phyloP scores from a whole-genome alignment of 2,888 invertebrate species.

The Colostygia pectinataria region DNA sequence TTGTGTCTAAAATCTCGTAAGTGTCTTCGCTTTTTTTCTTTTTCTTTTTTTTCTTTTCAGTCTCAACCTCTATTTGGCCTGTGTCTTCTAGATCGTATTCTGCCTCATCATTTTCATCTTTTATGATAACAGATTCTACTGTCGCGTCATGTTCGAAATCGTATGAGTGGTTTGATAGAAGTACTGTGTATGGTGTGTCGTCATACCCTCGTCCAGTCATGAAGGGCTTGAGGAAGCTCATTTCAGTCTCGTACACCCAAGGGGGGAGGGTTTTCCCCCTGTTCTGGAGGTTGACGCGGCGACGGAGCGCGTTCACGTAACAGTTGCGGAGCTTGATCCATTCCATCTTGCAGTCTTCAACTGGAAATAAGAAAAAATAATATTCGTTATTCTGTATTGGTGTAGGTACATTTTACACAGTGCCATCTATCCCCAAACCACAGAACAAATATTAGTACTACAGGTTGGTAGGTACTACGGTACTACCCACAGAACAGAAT shows the following conservation, averaged over 20 bases:
- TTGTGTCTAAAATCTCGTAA: background rate
- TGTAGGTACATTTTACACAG: no score
- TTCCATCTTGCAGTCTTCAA: slow-evolving; percentile 15
- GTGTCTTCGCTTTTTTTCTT: background rate
- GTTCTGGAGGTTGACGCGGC: slow-evolving; percentile 1
- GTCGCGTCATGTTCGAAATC: background rate
- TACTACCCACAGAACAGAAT: no score
- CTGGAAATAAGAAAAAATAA: slow-evolving; percentile 21
- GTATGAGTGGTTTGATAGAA: background rate
- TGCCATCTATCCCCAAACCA: no score
- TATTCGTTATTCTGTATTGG: no score
- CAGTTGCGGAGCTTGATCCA: slow-evolving; percentile 21
- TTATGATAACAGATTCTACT: background rate
- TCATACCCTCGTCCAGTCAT: slow-evolving; percentile 3
- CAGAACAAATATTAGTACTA: no score
- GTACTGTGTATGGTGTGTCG: slow-evolving; percentile 1
- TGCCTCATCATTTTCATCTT: no score
- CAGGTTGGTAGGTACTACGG: no score
- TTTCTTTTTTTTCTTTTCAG: background rate
- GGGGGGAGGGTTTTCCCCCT: slow-evolving; percentile 5
- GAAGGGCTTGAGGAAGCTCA: slow-evolving; percentile 18
- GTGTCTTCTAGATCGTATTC: no score
- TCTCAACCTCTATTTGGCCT: background rate
- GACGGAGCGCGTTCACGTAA: slow-evolving; percentile 16
- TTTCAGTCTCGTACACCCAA: slow-evolving; percentile 17